phyloP scores from a whole-genome alignment of 2,113 vertebrate species.

The Odocoileus virginianus region DNA sequence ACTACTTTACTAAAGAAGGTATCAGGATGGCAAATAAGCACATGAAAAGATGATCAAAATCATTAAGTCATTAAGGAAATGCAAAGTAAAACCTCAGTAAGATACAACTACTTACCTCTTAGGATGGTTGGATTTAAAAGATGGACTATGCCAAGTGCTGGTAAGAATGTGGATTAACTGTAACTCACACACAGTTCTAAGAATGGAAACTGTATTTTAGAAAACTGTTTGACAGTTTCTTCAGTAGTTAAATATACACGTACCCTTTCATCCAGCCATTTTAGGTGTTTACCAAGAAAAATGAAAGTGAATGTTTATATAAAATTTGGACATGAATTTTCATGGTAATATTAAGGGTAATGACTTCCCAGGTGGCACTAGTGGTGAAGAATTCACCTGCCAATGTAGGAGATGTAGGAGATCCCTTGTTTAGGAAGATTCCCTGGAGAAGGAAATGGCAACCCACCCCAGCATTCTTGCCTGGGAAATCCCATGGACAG shows the following conservation, averaged over 20 bases:
- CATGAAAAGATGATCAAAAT: neutral
- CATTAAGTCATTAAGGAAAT: neutral
- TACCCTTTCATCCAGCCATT: neutral
- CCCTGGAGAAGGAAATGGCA: neutral
- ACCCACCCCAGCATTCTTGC: neutral
- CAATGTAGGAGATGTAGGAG: neutral
- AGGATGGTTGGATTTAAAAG: neutral
- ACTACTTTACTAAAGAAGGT: neutral
- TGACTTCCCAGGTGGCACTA: neutral
- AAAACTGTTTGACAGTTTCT: neutral
- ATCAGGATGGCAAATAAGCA: neutral
- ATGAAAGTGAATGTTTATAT: neutral
- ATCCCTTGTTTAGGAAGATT: neutral
- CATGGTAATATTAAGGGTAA: neutral
- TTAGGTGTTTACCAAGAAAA: neutral
- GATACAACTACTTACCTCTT: neutral
- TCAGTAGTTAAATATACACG: neutral
- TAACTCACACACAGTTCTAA: neutral
- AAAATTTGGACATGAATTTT: neutral
- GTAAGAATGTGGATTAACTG: neutral
- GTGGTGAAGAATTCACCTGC: neutral
- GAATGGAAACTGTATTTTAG: neutral
- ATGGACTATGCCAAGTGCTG: neutral
- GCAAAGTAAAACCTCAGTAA: neutral
- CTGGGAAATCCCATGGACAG: neutral